These are phyloP conservation scores for Scomberomorus guttatus DNA, from an alignment of 2,797 vertebrate genomes.

Conservation along the genomic window DNA sequence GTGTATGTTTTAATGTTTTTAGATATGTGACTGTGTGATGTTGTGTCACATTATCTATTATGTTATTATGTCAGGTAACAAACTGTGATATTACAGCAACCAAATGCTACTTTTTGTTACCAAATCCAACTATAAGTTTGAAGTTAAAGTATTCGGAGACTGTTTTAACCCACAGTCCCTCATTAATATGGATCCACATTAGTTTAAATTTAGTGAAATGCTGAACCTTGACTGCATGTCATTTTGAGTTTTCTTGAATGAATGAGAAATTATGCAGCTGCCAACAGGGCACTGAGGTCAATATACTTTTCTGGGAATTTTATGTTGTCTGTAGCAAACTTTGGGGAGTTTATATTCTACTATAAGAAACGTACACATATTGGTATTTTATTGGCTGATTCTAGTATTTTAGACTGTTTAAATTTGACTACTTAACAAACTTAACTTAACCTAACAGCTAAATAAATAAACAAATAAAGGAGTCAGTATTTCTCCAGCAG, in stretches of 20 bases:
- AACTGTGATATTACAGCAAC: background rate
- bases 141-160: conserved; percentile 3
- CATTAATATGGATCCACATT: background rate
- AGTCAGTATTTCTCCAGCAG: background rate
- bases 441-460: too few species aligned
- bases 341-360: background rate
- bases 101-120: background rate
- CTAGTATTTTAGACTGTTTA: background rate
- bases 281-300: background rate
- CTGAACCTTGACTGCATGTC: background rate
- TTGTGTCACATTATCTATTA: background rate
- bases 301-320: background rate
- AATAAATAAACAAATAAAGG: background rate
- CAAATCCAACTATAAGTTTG: background rate
- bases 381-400: background rate
- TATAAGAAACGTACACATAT: too few species aligned
- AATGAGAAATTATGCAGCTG: too few species aligned
- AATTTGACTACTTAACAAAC: background rate
- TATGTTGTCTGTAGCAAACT: background rate
- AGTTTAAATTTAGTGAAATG: background rate
- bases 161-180: background rate
- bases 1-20: background rate
- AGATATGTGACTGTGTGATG: background rate
- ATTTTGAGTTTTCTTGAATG: background rate
- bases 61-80: background rate